Evolutionary conservation across 2,888 invertebrate species (phyloP).

Genomic region (Dasysyrphus albostriatus): DNA sequence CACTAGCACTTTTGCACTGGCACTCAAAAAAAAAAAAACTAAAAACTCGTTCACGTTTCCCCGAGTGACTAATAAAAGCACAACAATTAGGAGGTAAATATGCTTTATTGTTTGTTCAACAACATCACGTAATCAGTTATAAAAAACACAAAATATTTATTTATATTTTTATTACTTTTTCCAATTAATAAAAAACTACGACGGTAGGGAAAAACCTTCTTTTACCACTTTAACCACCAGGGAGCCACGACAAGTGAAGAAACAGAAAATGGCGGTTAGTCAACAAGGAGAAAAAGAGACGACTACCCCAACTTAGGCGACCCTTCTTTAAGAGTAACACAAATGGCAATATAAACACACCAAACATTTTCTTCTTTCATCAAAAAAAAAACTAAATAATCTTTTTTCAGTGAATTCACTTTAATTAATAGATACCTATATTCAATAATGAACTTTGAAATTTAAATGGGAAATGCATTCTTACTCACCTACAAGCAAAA

Average conservation of each 20-base stretch:
- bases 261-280: constrained; percentile 76
- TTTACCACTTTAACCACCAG: constrained; percentile 71
- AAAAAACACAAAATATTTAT: constrained; percentile 29
- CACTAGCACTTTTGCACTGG: constrained; percentile 8
- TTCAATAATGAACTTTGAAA: constrained; percentile 1
- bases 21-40: constrained; percentile 2
- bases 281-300: constrained; percentile 65
- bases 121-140: constrained; percentile 62
- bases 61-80: background rate
- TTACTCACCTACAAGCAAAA: constrained; percentile 54
- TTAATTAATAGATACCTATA: background rate
- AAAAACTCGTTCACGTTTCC: background rate
- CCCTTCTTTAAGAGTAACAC: constrained; percentile 9
- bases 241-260: constrained; percentile 73
- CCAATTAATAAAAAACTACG: constrained; percentile 55
- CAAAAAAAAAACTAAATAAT: constrained; percentile 17
- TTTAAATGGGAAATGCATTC: constrained; percentile 8
- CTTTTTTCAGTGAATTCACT: constrained; percentile 15
- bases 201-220: constrained; percentile 58
- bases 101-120: constrained; percentile 15
- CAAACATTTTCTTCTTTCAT: constrained; percentile 33
- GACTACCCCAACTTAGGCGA: background rate
- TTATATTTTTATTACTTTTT: constrained; percentile 54
- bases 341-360: constrained; percentile 71
- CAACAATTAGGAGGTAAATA: background rate